A percentile compares a stretch with the other conserved stretches of the same genome.
These are phyloP conservation scores for Hippoglossus hippoglossus DNA, from an alignment of 2,797 vertebrate species.

Conservation along the genomic window DNA sequence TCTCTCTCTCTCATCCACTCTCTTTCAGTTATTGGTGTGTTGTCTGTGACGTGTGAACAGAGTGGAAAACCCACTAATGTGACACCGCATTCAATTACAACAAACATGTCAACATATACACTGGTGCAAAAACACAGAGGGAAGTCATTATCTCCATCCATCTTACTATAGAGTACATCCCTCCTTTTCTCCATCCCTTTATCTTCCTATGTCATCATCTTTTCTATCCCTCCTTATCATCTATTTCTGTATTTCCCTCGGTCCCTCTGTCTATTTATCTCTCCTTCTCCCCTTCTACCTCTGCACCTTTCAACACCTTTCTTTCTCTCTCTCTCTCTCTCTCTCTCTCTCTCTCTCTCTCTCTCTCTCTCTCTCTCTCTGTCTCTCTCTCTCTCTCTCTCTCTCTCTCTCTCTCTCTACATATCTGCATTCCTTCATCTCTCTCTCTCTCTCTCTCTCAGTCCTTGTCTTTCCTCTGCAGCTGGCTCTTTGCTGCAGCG, in stretches of 20 bases:
- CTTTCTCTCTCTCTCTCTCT: not conserved
- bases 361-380: constrained; percentile 6
- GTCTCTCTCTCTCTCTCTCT: not conserved
- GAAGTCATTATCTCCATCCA: not conserved
- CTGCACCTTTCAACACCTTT: constrained; percentile 8
- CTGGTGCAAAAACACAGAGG: not conserved
- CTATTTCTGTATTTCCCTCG: not conserved
- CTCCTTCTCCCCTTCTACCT: not conserved
- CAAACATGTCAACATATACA: constrained; percentile 23
- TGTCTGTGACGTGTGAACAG: constrained; percentile 50
- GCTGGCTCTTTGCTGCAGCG: constrained; percentile 76
- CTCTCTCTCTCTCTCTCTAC: constrained; percentile 1
- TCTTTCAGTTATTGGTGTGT: constrained; percentile 52
- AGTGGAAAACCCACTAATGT: constrained; percentile 43
- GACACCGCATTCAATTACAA: constrained; percentile 47
- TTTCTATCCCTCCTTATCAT: not conserved
- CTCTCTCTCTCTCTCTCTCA: constrained; percentile 39
- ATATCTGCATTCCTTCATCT: constrained; percentile 46
- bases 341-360: constrained; percentile 22
- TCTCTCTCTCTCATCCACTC: constrained; percentile 33
- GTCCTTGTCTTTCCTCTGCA: constrained; percentile 68
- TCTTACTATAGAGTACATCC: not conserved
- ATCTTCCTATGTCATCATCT: not conserved
- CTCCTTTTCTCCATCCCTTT: not conserved
- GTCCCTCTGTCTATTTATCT: not conserved